These are phyloP conservation scores for Pyrrhia umbra DNA, from an alignment of 2,888 invertebrate species.

Conservation along the genomic window DNA sequence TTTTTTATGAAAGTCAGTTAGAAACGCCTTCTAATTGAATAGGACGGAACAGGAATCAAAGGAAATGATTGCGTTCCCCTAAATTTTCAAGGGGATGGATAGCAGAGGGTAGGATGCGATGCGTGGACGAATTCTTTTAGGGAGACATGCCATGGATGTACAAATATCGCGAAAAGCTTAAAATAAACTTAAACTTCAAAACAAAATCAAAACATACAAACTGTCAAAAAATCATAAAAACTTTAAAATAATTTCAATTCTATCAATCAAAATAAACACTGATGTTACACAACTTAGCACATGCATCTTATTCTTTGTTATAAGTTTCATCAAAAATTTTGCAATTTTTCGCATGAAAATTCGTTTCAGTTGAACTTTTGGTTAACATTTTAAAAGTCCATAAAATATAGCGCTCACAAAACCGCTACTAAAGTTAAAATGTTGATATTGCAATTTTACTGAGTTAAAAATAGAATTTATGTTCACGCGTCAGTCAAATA, in stretches of 20 bases:
- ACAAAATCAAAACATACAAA: background rate
- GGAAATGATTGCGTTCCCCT: slow-evolving; percentile 88
- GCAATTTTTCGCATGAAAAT: slow-evolving; percentile 41
- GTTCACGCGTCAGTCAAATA: background rate
- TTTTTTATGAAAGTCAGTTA: slow-evolving; percentile 81
- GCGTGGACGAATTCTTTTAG: slow-evolving; percentile 87
- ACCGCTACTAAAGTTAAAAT: slow-evolving; percentile 22
- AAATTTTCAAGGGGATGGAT: slow-evolving; percentile 82
- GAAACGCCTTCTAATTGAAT: slow-evolving; percentile 89
- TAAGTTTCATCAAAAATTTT: slow-evolving; percentile 35
- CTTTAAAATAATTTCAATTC: slow-evolving; percentile 8
- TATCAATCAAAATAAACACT: slow-evolving; percentile 8
- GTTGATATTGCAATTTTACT: slow-evolving; percentile 30
- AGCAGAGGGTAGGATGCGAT: slow-evolving; percentile 81
- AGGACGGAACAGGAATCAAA: slow-evolving; percentile 88
- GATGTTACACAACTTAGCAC: slow-evolving; percentile 1
- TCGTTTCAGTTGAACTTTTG: slow-evolving; percentile 62
- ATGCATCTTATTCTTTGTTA: slow-evolving; percentile 27
- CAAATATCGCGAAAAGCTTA: slow-evolving; percentile 33
- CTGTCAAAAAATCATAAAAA: no score
- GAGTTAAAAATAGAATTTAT: background rate
- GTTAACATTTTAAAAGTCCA: slow-evolving; percentile 28
- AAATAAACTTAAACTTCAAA: background rate
- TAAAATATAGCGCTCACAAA: slow-evolving; percentile 50
- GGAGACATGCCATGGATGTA: slow-evolving; percentile 65